Evolutionary conservation across 1,140 invertebrate species (phyloP), one percentile per base, ranked within the genome.

Genomic region (Megalopta genalis): DNA sequence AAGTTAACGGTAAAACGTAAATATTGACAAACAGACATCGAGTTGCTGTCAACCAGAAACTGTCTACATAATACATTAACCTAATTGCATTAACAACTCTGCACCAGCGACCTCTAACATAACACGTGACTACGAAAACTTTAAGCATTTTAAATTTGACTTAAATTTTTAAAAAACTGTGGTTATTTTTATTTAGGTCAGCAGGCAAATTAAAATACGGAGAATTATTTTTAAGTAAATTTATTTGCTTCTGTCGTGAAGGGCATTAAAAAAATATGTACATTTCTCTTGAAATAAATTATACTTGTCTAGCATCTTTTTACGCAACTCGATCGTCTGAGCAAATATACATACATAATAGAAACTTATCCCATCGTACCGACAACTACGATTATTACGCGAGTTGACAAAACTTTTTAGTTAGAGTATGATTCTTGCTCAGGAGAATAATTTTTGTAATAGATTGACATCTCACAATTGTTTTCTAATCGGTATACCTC

Each of bases 211-310:
- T 9, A 67, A 62, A 1, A 46, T 1, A 9, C 21, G 60, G 5
- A 4, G 2, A 12, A 25, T 23, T 52, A 7, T 42, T 62, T 54
- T 63, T 46, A 67, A 76, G 32, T 73, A 80, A 54, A 68, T 68
- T 16, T 80, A 76, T 68, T 76, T 75, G 54, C 49, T 67, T 78
- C 37, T 21, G 21, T 63, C 46, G 37, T 68, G 73, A 68, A 62
- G 46, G 77, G 18, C 54, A 80, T 80, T 80, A 80, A 76, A 80
- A 66, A 75, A 80, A 78, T 60, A 80, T 80, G 65, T 76, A 80
- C 72, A 80, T 37, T 52, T 76, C 54, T 76, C 65, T 80, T 23
- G 57, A 68, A 68, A 76, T 80, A 76, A 80, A 80, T 80, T 80
- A 80, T 62, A 68, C 10, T 75, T 68, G 18, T 39, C 57, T 39